phyloP scores from a whole-genome alignment of 2,888 invertebrate genomes.

The Chaetoderma sp. region DNA sequence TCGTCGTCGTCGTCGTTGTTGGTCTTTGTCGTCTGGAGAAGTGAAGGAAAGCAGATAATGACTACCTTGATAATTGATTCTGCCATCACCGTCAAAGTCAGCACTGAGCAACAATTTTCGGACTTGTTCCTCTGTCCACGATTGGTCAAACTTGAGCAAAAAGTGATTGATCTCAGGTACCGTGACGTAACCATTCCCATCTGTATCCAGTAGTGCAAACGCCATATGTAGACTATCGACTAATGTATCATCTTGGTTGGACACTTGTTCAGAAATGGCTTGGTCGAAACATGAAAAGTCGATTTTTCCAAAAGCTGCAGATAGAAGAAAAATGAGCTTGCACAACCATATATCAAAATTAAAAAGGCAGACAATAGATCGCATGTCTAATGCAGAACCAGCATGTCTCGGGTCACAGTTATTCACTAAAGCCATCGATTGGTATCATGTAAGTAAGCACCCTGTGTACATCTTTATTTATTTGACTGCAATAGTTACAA shows the following conservation, averaged over 20 bases:
- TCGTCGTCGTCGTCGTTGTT: too few relatives aligned
- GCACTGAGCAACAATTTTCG: background rate
- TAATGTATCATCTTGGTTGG: background rate
- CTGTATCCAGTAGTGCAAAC: background rate
- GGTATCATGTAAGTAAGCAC: too few relatives aligned
- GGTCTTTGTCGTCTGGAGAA: too few relatives aligned
- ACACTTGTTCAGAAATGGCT: background rate
- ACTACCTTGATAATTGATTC: background rate
- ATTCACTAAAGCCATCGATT: too few relatives aligned
- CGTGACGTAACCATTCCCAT: conserved; percentile 3
- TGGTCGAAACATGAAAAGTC: background rate
- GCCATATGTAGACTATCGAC: background rate
- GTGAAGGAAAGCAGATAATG: too few relatives aligned
- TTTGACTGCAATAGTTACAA: too few relatives aligned
- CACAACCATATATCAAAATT: too few relatives aligned
- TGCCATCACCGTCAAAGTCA: background rate
- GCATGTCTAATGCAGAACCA: too few relatives aligned
- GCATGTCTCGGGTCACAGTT: too few relatives aligned
- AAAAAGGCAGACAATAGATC: too few relatives aligned
- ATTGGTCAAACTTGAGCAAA: background rate
- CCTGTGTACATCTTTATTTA: too few relatives aligned
- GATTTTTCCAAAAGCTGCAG: background rate
- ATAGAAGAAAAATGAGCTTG: too few relatives aligned
- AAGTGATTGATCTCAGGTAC: conserved; percentile 3
- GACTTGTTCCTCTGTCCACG: background rate